Conservation (phyloP, 2,113 vertebrate species). For the Tenebrosternarchus preto region DNA sequence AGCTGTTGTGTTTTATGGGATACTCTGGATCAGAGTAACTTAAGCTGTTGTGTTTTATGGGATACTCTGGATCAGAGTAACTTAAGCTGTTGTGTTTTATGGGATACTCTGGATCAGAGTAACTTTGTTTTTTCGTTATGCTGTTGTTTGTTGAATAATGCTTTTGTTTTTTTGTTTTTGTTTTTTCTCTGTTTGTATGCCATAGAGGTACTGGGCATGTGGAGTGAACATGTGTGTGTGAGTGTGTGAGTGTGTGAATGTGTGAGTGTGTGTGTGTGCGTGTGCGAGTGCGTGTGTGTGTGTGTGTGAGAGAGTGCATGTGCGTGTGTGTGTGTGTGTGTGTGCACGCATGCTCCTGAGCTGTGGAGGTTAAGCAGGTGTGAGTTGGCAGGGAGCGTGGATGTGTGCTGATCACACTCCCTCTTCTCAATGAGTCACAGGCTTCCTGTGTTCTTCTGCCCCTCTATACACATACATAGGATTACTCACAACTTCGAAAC, state of each 20-base stretch:
- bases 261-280: not conserved
- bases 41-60: no score
- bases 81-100: not conserved
- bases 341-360: not conserved
- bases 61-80: not conserved
- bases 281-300: not conserved
- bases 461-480: slow-evolving; percentile 1
- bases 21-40: no score
- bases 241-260: not conserved
- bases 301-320: not conserved
- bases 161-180: no score
- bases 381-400: not conserved
- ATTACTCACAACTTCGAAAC: slow-evolving; percentile 11
- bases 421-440: slow-evolving; percentile 28
- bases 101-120: no score
- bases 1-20: not conserved
- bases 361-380: slow-evolving; percentile 11
- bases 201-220: not conserved
- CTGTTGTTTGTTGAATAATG: no score
- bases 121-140: not conserved
- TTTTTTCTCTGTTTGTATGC: no score
- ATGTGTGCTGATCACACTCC: slow-evolving; percentile 25
- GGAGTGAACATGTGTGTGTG: no score
- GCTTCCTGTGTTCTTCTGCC: slow-evolving; percentile 6
- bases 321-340: not conserved